A percentile compares a stretch with the other conserved stretches of the same genome.
These are phyloP conservation scores for Addax nasomaculatus DNA, from an alignment of 2,113 vertebrate genomes.

Conservation along the genomic window DNA sequence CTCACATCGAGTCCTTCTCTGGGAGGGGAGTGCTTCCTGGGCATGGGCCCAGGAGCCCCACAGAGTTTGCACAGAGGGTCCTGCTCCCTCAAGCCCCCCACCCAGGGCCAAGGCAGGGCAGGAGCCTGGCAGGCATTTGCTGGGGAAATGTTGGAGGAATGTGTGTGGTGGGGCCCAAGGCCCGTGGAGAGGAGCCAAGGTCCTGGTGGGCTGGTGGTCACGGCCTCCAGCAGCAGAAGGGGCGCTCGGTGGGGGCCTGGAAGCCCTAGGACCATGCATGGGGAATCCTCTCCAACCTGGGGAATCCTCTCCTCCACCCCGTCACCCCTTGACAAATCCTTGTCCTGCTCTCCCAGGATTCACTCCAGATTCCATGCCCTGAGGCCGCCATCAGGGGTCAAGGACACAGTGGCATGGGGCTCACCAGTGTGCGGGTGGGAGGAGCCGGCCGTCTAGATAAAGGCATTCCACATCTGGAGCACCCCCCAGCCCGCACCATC, in stretches of 20 bases:
- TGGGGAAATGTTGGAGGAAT: accelerated
- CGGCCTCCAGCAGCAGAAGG: background rate
- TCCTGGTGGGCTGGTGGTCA: background rate
- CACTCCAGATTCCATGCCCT: accelerated
- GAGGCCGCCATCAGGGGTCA: background rate
- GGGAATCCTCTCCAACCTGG: no score
- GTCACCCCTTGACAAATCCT: accelerated
- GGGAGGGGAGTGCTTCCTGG: background rate
- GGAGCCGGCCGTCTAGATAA: accelerated
- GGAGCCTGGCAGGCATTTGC: background rate
- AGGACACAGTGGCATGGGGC: background rate
- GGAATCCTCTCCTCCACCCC: no score
- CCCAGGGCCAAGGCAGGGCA: accelerated
- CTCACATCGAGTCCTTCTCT: background rate
- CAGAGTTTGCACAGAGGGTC: background rate
- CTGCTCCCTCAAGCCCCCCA: accelerated
- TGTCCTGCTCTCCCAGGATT: background rate
- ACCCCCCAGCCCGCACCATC: accelerated
- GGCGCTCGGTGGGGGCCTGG: accelerated
- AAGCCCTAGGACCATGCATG: accelerated
- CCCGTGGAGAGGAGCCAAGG: accelerated
- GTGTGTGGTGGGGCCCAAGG: accelerated
- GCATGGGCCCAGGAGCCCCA: no score
- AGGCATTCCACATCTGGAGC: accelerated
- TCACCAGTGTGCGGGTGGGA: accelerated